Evolutionary conservation across 2,113 vertebrate species (phyloP), one percentile per base, ranked within the genome.

Genomic region (Gallinago paraguaiae): DNA sequence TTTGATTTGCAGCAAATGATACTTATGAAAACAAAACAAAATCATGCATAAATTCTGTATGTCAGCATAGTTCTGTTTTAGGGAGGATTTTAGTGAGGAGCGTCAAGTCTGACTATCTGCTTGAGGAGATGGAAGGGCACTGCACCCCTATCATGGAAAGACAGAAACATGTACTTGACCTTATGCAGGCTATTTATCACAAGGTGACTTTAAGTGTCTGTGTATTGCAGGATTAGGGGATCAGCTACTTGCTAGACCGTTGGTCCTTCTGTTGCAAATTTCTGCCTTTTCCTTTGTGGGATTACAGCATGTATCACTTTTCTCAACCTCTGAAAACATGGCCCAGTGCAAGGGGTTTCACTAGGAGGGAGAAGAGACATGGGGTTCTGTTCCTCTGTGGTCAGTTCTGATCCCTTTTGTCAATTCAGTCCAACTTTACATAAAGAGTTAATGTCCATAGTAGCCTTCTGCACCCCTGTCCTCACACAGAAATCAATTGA

Each of bases 81-180:
- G 28, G 33, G 74, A 71, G 72, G 30, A 41, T 82, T 91, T 89
- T 16, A 37, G 72, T 17, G 68, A 57, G 54, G 30, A 80, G 61
- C 4, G 5, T 68, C 2, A 0, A 63, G 78, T 54, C 50, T 88
- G 85, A 72, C 65, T 85, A 45, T 92, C 75, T 85, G 67, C 70
- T 48, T 80, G 82, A 77, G 25, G 67, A 93, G 79, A 45, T 33
- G 75, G 90, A 86, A 72, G 71, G 63, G 82, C 3, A 0, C 71
- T 61, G 7, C 28, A 5, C 15, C 86, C 94, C 79, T 95, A 80
- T 93, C 94, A 90, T 1, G 24, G 79, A 76, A 57, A 90, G 79
- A 63, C 86, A 94, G 95, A 94, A 59, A 27, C 68, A 19, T 57
- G 6, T 6, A 72, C 90, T 94, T 95, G 79, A 93, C 37, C 83